Conservation (phyloP, 2,113 vertebrate genomes). For the Gila orcuttii region DNA sequence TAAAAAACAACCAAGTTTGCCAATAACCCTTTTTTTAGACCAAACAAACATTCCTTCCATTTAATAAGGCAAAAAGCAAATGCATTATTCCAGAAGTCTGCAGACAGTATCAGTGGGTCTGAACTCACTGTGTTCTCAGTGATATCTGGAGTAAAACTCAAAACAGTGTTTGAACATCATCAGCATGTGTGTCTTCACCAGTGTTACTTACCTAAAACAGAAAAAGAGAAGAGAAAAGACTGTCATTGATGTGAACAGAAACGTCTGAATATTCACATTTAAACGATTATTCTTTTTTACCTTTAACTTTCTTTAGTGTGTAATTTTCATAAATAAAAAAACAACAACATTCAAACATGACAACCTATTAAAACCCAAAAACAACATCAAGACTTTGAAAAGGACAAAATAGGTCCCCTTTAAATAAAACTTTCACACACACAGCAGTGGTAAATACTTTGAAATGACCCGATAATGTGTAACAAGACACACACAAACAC, state of each 20-base stretch:
- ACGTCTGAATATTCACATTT: not conserved
- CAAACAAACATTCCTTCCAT: not conserved
- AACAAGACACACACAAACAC: not conserved
- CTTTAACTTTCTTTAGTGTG: no score
- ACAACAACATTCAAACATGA: no score
- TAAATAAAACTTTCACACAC: not conserved
- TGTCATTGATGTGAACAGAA: conserved; percentile 11
- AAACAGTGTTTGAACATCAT: not conserved
- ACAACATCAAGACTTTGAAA: no score
- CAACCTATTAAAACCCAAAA: no score
- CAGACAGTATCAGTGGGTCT: not conserved
- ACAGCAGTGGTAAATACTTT: not conserved
- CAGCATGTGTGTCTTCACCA: not conserved
- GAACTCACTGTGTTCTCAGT: not conserved
- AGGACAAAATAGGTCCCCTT: no score
- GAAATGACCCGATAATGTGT: conserved; percentile 15
- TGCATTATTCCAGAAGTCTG: not conserved
- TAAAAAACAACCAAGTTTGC: not conserved
- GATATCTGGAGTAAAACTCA: not conserved
- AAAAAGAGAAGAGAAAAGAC: conserved; percentile 8
- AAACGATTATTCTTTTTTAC: not conserved
- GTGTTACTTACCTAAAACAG: conserved; percentile 45
- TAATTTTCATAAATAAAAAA: no score
- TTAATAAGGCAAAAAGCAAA: not conserved
- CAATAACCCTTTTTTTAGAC: not conserved